phyloP scores from a whole-genome alignment of 2,888 invertebrate species.

The Biston betularia region DNA sequence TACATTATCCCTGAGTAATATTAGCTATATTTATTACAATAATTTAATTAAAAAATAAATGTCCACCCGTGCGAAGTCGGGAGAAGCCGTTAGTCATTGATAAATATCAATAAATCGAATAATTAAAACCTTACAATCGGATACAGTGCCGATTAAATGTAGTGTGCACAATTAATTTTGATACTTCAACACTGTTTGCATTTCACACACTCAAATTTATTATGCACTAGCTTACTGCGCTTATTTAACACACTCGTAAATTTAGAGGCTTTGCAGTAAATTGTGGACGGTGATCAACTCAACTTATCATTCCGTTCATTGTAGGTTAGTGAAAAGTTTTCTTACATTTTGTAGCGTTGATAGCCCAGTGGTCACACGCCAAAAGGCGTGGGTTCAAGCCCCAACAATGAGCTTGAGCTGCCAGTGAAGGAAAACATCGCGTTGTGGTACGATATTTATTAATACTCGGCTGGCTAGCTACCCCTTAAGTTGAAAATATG shows the following conservation, averaged over 20 bases:
- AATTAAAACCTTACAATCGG: background rate
- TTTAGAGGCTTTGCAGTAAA: slow-evolving; percentile 25
- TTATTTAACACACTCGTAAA: slow-evolving; percentile 34
- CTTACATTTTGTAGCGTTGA: slow-evolving; percentile 2
- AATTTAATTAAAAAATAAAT: no score
- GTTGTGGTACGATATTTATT: no score
- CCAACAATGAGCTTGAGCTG: no score
- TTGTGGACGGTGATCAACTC: slow-evolving; percentile 13
- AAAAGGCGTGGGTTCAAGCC: no score
- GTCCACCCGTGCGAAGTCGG: no score
- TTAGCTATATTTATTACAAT: no score
- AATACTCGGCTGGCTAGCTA: no score
- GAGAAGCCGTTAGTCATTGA: no score
- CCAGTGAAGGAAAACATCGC: no score
- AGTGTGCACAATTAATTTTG: slow-evolving; percentile 34
- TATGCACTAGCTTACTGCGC: slow-evolving; percentile 35
- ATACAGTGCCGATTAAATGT: slow-evolving; percentile 35
- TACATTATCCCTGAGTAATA: no score
- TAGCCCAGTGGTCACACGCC: background rate
- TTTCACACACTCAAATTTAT: slow-evolving; percentile 34
- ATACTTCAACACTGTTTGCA: slow-evolving; percentile 40
- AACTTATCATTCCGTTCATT: slow-evolving; percentile 20
- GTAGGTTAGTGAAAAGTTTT: slow-evolving; percentile 1
- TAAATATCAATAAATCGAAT: no score
- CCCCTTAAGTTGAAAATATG: no score